Percentiles rank a stretch among this genome's conserved stretches.
These are phyloP conservation scores for Lamproptera curius DNA, from an alignment of 2,888 invertebrate genomes.

Conservation along the genomic window DNA sequence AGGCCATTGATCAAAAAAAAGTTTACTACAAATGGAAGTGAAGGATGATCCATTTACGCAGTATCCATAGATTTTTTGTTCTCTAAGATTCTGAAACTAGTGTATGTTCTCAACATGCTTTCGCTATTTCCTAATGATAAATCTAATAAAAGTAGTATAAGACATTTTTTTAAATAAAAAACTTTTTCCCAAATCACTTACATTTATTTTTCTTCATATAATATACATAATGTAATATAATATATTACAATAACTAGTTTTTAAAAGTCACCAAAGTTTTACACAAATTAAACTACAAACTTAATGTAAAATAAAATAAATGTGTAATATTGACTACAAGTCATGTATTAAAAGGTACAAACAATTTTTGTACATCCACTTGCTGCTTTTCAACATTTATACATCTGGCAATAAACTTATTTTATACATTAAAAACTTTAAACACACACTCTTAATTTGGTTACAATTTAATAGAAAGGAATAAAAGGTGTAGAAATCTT, in stretches of 20 bases:
- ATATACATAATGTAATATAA: constrained; percentile 18
- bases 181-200: background rate
- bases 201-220: constrained; percentile 12
- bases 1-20: too few relatives aligned
- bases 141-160: background rate
- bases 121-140: too few relatives aligned
- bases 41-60: too few relatives aligned
- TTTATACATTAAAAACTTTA: background rate
- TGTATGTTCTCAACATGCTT: too few relatives aligned
- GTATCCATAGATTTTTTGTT: too few relatives aligned
- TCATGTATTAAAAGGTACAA: background rate
- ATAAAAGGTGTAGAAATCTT: background rate
- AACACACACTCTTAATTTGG: background rate
- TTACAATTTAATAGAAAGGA: constrained; percentile 2
- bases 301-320: constrained; percentile 2
- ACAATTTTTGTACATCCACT: background rate
- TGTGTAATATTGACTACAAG: background rate
- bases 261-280: constrained; percentile 8
- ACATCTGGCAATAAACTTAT: background rate
- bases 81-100: too few relatives aligned
- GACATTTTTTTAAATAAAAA: constrained; percentile 9
- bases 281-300: constrained; percentile 4
- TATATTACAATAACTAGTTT: constrained; percentile 15
- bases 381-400: background rate
- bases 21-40: too few relatives aligned